Evolutionary conservation across 2,797 vertebrate species (phyloP).

Genomic region (Pseudopleuronectes americanus): DNA sequence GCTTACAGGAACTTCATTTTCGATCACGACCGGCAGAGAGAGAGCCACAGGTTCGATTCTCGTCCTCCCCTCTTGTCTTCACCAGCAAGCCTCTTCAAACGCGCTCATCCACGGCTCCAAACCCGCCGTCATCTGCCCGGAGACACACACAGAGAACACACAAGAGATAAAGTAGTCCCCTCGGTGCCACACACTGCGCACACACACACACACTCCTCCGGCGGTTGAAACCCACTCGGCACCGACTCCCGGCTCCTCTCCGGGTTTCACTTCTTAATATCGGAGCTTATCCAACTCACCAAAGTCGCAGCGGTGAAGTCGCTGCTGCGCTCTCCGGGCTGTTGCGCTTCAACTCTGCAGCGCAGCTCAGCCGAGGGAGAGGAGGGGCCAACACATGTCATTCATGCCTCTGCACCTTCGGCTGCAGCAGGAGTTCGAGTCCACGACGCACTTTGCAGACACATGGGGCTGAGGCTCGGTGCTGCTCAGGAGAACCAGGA

Average conservation of each 20-base stretch:
- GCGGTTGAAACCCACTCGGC: no score
- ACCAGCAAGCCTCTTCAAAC: constrained; percentile 68
- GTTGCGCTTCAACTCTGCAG: constrained; percentile 68
- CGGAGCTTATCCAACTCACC: constrained; percentile 73
- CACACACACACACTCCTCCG: neutral
- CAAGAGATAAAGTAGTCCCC: constrained; percentile 57
- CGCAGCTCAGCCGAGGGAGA: constrained; percentile 45
- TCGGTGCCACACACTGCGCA: neutral
- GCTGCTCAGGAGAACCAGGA: no score
- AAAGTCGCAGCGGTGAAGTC: constrained; percentile 71
- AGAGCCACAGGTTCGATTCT: constrained; percentile 49
- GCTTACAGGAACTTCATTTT: constrained; percentile 81
- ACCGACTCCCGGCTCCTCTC: no score
- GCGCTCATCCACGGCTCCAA: constrained; percentile 78
- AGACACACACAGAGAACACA: constrained; percentile 34
- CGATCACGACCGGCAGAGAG: constrained; percentile 39
- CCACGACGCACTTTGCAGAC: neutral
- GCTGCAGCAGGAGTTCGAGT: neutral
- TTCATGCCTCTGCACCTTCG: constrained; percentile 56
- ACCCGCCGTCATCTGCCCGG: constrained; percentile 71
- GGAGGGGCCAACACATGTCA: constrained; percentile 78
- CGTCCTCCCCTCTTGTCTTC: constrained; percentile 68
- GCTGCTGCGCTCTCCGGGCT: constrained; percentile 74
- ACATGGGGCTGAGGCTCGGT: neutral
- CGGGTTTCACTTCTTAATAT: no score